These are phyloP conservation scores for Andrena cerasifolii DNA, from an alignment of 1,140 invertebrate species.

Conservation along the genomic window DNA sequence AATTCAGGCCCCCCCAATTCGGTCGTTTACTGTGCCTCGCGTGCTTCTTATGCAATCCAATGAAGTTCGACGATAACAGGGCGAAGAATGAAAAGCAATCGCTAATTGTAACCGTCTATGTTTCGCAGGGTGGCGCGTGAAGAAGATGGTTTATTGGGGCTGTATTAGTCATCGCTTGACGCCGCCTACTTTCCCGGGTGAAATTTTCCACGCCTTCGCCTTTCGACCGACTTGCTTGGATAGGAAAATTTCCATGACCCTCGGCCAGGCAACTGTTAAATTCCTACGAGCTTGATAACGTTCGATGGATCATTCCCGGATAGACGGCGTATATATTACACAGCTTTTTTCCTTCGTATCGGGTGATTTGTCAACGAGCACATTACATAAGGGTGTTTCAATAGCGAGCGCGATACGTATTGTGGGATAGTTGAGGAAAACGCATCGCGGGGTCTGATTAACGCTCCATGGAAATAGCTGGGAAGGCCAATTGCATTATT, in stretches of 20 bases:
- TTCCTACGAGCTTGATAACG: conserved; percentile 7
- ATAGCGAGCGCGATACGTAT: background rate
- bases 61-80: background rate
- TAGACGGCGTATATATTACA: background rate
- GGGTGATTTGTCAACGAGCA: background rate
- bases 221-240: background rate
- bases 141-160: too few species aligned
- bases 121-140: background rate
- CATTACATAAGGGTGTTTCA: background rate
- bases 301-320: background rate
- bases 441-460: background rate
- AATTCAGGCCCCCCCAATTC: background rate
- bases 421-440: background rate
- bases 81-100: background rate
- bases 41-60: conserved; percentile 24
- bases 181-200: too few species aligned
- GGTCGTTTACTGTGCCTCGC: background rate
- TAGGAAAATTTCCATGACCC: conserved; percentile 10
- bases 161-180: conserved; percentile 29
- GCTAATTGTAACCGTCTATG: background rate
- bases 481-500: background rate
- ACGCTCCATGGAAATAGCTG: background rate
- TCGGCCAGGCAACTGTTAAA: background rate
- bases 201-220: background rate
- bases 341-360: background rate